Conservation (phyloP, 1,140 invertebrate genomes). For the Halesus radiatus region DNA sequence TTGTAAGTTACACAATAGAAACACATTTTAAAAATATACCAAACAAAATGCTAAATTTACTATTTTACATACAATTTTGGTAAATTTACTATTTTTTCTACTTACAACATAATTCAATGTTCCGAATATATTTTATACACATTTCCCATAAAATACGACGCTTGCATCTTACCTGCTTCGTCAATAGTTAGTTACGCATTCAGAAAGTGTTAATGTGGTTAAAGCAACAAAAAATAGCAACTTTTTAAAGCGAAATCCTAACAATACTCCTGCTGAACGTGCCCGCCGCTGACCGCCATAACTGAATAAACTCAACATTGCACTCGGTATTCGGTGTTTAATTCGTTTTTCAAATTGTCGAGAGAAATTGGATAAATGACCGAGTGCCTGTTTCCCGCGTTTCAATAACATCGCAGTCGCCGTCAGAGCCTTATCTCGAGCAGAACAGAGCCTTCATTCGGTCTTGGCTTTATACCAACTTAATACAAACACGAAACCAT, state of each 20-base stretch:
- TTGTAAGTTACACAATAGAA: too few relatives aligned
- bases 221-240: too few relatives aligned
- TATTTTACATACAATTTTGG: too few relatives aligned
- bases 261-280: slow-evolving; percentile 24
- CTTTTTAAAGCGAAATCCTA: neutral
- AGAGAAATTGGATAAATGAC: slow-evolving; percentile 56
- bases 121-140: neutral
- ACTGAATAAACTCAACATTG: slow-evolving; percentile 47
- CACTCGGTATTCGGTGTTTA: slow-evolving; percentile 43
- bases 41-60: too few relatives aligned
- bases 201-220: too few relatives aligned
- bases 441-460: neutral
- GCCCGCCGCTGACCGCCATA: neutral
- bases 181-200: too few relatives aligned
- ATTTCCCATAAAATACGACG: neutral
- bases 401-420: slow-evolving; percentile 48
- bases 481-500: too few relatives aligned
- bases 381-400: slow-evolving; percentile 35
- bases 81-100: too few relatives aligned
- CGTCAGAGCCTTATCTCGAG: slow-evolving; percentile 22
- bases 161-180: too few relatives aligned
- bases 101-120: neutral
- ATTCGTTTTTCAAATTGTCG: slow-evolving; percentile 33
- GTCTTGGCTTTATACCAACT: too few relatives aligned
- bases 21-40: too few relatives aligned